A percentile compares a stretch with the other conserved stretches of the same genome.
Conservation (phyloP, 2,113 vertebrate species). For the Podiceps cristatus region DNA sequence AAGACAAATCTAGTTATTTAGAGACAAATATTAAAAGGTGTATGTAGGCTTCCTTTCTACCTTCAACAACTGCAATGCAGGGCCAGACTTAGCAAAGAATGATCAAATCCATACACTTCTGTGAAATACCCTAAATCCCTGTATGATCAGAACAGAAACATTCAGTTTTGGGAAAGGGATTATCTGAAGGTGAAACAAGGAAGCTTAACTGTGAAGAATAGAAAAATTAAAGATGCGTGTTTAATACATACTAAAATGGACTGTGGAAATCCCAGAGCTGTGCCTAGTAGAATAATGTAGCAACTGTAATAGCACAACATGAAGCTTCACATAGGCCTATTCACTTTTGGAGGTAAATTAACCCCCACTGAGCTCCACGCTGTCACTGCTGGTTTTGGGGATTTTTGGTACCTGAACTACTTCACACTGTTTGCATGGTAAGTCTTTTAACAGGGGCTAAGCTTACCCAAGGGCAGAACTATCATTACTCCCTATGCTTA, state of each 20-base stretch:
- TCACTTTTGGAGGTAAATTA: not conserved
- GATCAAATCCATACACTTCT: not conserved
- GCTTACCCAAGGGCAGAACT: not conserved
- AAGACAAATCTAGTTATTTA: not conserved
- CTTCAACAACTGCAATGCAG: not conserved
- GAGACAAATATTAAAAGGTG: not conserved
- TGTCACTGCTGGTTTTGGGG: not conserved
- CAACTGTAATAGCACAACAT: not conserved
- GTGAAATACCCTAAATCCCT: not conserved
- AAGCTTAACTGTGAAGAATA: not conserved
- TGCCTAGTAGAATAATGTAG: not conserved
- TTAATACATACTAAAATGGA: not conserved
- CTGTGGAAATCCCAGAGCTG: not conserved
- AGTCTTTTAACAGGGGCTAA: not conserved
- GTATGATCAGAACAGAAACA: not conserved
- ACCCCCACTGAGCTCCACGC: not conserved
- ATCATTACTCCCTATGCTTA: not conserved
- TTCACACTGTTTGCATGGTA: not conserved
- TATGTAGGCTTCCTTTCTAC: not conserved
- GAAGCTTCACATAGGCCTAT: not conserved
- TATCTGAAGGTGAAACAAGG: conserved; percentile 13
- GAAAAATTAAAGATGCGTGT: not conserved
- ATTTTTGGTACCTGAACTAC: not conserved
- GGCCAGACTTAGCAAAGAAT: not conserved
- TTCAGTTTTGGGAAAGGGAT: not conserved